Evolutionary conservation across 2,797 vertebrate genomes (phyloP).

Genomic region (Pyrocephalus nanus): DNA sequence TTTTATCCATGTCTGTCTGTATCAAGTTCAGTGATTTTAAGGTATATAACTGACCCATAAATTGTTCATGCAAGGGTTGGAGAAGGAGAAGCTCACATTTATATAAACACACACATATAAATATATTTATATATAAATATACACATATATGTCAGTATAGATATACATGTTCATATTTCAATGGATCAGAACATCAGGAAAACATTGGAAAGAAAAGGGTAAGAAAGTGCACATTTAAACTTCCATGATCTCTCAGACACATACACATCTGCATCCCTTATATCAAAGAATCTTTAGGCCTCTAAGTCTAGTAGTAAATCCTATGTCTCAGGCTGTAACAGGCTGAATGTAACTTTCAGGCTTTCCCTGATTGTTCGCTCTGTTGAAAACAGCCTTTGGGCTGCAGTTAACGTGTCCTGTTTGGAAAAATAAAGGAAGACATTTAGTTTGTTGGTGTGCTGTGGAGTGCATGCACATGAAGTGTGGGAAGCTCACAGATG

Average conservation of each 20-base stretch:
- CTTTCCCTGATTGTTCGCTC: background rate
- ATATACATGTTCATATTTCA: background rate
- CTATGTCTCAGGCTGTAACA: background rate
- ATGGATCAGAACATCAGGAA: background rate
- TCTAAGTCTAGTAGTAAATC: background rate
- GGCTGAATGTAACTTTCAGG: background rate
- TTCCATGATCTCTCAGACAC: background rate
- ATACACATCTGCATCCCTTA: background rate
- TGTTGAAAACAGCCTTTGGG: background rate
- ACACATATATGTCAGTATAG: background rate
- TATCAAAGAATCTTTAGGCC: background rate
- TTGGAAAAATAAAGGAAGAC: background rate
- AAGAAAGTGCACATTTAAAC: background rate
- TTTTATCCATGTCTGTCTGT: background rate
- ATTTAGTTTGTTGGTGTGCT: background rate
- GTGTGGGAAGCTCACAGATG: background rate
- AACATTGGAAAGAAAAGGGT: background rate
- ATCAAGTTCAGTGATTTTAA: background rate
- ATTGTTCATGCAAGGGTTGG: background rate
- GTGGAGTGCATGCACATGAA: background rate
- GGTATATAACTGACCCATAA: background rate
- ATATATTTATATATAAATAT: background rate
- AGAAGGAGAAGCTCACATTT: background rate
- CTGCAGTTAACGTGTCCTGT: background rate
- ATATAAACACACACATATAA: background rate